Base-by-base conservation (phyloP, 2,888 invertebrate species). In the Julus scandinavius region DNA sequence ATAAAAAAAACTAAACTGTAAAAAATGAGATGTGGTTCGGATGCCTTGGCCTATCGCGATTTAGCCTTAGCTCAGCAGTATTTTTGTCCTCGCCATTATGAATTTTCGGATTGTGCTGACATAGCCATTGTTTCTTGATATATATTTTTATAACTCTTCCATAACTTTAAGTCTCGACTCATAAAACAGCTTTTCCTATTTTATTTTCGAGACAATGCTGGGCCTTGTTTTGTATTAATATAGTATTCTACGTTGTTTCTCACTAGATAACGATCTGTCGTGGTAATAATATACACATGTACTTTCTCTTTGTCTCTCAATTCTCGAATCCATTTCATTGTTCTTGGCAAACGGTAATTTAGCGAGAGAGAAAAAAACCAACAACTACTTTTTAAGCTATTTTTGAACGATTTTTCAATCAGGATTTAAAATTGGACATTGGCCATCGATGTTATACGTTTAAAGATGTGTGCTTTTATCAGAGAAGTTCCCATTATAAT, bases 121-220 rank as follows among this genome's bases (percentile, higher is more conserved):
- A 80, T 80, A 15, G 80, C 29, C 80, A 13, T 40, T 80, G 80
- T 80, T 2, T 80, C 38, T 80, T 80, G 80, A 80, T 80, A 40
- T 80, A 80, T 80, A 38, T 80, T 80, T 80, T 80, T 80, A 80
- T 80, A 80, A 80, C 80, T 80, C 38, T 80, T 80, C 80, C 80
- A 80, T 80, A 80, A 80, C 80, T 29, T 80, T 80, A 80, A 80
- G 80, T 38, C 80, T 15, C 38, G 80, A 80, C 80, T 38, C 80
- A 80, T 80, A 80, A 80, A 80, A 80, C 80, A 80, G 80, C 80
- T 80, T 40, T 72, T 63, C 38, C 38, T 9, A 38, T 38, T 40
- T 80, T 80, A 80, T 80, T 80, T 80, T 80, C 29, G 80, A 80
- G 80, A 80, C 80, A 80, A 80, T 9, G 80, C 15, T 1, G 38